phyloP scores from a whole-genome alignment of 2,113 vertebrate genomes.

The Furnarius figulus region DNA sequence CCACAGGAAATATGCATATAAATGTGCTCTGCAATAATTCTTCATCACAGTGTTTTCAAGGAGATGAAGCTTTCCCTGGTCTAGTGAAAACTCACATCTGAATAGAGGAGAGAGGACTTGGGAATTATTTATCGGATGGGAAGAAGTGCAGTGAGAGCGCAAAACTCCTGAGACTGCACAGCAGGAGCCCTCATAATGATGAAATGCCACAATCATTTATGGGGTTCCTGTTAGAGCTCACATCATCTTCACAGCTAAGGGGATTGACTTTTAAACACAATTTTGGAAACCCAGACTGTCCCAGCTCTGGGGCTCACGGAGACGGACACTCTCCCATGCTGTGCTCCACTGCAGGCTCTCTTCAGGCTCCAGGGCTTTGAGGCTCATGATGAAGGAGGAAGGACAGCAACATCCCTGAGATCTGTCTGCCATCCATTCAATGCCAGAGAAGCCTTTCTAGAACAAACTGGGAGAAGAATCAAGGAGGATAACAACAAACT shows the following conservation, averaged over 20 bases:
- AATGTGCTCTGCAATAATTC: neutral
- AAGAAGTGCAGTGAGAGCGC: neutral
- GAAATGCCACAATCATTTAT: neutral
- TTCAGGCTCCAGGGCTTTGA: neutral
- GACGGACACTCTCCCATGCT: accelerated
- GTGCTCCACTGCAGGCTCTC: accelerated
- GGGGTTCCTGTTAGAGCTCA: neutral
- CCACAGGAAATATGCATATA: neutral
- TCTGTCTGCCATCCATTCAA: neutral
- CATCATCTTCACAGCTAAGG: neutral
- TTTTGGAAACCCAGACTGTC: neutral
- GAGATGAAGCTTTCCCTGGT: neutral
- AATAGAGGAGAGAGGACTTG: neutral
- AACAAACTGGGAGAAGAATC: neutral
- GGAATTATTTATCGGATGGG: neutral
- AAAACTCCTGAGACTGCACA: neutral
- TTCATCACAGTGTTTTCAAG: neutral
- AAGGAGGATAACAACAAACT: neutral
- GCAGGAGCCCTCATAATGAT: neutral
- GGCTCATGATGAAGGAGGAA: too few species aligned
- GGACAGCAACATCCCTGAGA: neutral
- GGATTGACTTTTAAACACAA: neutral
- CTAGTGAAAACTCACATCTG: neutral
- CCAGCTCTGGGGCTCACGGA: neutral
- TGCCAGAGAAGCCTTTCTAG: neutral